Conservation (phyloP, 2,797 vertebrate species). For the Dipus sagitta region DNA sequence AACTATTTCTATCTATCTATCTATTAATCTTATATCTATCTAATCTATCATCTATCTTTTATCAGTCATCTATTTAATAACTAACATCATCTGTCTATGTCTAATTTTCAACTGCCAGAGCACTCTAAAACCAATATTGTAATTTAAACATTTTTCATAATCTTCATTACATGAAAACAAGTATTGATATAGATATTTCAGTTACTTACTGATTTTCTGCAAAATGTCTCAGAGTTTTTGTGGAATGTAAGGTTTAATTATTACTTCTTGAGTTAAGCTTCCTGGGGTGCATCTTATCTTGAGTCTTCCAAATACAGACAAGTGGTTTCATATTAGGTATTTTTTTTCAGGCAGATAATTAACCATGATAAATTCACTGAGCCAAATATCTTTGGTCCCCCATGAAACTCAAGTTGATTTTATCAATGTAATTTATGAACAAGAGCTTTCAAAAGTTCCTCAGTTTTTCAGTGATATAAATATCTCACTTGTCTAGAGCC, state of each 20-base stretch:
- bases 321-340: conserved; percentile 12
- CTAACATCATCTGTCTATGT: neutral
- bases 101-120: neutral
- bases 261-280: neutral
- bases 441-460: conserved; percentile 40
- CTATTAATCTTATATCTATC: neutral
- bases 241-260: neutral
- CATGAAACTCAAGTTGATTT: conserved; percentile 16
- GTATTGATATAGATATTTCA: conserved; percentile 14
- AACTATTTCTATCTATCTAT: neutral
- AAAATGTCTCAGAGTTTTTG: neutral
- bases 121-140: neutral
- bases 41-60: neutral
- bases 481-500: conserved; percentile 20
- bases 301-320: conserved; percentile 30
- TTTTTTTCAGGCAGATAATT: conserved; percentile 50
- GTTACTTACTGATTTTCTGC: conserved; percentile 9
- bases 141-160: conserved; percentile 13
- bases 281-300: conserved; percentile 7
- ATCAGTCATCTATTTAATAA: neutral
- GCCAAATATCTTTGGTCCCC: conserved; percentile 5
- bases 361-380: conserved; percentile 54
- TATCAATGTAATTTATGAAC: conserved; percentile 50
- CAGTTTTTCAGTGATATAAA: conserved; percentile 8
- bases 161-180: neutral